phyloP scores from a whole-genome alignment of 1,140 invertebrate species.

The Diorhabda carinulata region DNA sequence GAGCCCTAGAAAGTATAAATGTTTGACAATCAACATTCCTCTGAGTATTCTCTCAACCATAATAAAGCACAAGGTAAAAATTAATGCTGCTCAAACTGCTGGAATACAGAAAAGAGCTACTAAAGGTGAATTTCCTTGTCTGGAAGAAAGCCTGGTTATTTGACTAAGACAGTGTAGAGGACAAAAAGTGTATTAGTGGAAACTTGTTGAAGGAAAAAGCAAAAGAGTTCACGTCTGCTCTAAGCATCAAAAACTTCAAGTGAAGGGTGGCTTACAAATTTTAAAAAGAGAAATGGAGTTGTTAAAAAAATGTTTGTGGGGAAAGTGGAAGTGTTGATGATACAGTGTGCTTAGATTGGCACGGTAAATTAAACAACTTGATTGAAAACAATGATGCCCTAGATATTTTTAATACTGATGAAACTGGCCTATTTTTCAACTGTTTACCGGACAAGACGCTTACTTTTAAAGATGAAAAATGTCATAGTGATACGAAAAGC shows the following conservation, averaged over 20 bases:
- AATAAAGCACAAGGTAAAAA: no score
- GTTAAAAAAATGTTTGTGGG: neutral
- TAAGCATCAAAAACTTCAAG: conserved; percentile 12
- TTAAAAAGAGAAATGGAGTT: conserved; percentile 17
- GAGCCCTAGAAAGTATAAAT: conserved; percentile 5
- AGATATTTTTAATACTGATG: neutral
- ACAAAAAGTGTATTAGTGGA: neutral
- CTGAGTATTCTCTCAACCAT: no score
- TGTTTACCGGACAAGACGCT: no score
- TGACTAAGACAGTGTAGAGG: no score
- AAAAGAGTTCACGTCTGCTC: conserved; percentile 10
- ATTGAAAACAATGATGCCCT: conserved; percentile 10
- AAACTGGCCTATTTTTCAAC: neutral
- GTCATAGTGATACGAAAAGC: neutral
- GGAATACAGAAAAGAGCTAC: no score
- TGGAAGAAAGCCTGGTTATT: no score
- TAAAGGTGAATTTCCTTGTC: no score
- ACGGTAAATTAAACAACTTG: conserved; percentile 5
- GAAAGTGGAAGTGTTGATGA: conserved; percentile 3
- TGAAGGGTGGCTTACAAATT: conserved; percentile 14
- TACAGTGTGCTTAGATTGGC: neutral
- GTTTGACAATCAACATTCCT: neutral
- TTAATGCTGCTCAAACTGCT: no score
- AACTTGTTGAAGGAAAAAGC: neutral
- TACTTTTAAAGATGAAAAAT: no score